Conservation (phyloP, 2,888 invertebrate genomes). For the Proisotoma minuta region DNA sequence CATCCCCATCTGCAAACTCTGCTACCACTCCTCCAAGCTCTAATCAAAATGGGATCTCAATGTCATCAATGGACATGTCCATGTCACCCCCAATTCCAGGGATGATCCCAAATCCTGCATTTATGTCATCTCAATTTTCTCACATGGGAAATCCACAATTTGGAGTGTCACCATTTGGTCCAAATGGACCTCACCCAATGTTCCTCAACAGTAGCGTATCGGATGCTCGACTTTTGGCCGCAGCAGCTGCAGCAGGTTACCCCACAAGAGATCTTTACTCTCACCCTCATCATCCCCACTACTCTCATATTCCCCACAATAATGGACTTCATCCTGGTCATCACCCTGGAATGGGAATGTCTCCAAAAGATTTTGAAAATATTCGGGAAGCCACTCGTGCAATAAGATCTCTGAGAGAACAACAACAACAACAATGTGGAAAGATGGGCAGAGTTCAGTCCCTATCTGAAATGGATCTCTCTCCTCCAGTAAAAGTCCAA, state of each 20-base stretch:
- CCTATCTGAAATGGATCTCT: constrained; percentile 5
- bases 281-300: constrained; percentile 25
- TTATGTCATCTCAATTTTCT: constrained; percentile 29
- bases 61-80: constrained; percentile 21
- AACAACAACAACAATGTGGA: constrained; percentile 22
- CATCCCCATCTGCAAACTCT: constrained; percentile 30
- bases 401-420: constrained; percentile 37
- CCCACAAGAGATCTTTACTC: constrained; percentile 34
- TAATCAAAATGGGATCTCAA: constrained; percentile 24
- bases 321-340: constrained; percentile 18
- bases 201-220: constrained; percentile 38
- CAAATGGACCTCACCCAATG: constrained; percentile 41
- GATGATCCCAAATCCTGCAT: constrained; percentile 29
- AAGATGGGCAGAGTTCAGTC: constrained; percentile 31
- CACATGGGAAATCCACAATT: constrained; percentile 30
- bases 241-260: constrained; percentile 41
- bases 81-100: constrained; percentile 45
- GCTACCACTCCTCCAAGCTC: constrained; percentile 23
- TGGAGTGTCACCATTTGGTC: constrained; percentile 33
- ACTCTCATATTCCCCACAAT: constrained; percentile 20
- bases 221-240: constrained; percentile 41
- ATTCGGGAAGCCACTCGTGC: constrained; percentile 35
- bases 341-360: constrained; percentile 29
- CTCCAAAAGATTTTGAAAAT: constrained; percentile 40
- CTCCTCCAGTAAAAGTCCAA: constrained; percentile 1